Evolutionary conservation across 2,113 vertebrate species (phyloP), one percentile per base, ranked within the genome.

Genomic region (Mastomys natalensis): DNA sequence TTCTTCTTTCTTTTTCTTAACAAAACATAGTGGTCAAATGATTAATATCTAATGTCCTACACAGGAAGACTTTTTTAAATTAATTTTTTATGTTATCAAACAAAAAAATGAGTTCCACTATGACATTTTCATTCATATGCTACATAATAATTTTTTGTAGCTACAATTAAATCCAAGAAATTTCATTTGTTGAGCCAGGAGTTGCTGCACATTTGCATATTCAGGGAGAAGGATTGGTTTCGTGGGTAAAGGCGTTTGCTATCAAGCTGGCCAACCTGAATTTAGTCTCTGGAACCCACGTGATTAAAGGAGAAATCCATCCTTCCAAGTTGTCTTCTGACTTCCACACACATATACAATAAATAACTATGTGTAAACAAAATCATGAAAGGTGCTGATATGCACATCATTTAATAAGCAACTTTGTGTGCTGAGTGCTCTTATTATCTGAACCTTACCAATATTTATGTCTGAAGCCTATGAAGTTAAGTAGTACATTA

Each of bases 1-100:
- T 90, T 51, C 48, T 90, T 93, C 74, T n/a, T 60, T 84, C 74
- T 73, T 40, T 37, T 62, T 77, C 55, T 80, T 80, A 87, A 87
- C 53, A 90, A 89, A 66, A 62, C 3, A 10, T 64, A 93, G 58
- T 89, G 29, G 51, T 84, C 19, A 89, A 72, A 92, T 92, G n/a
- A 89, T 15, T 62, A 91, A 34, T 37, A 24, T 58, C 21, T 12
- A 80, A 1, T 74, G 43, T 81, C 85, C 37, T 58, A 21, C 24
- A 1, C 22, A 55, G 43, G 85, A 51, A 60, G 22, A 3, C 43
- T 4, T 24, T 7, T 70, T 31, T 48, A 66, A 10, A 22, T 68
- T 87, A 24, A 24, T 48, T 45, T 70, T 87, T 70, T 73, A 13
- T n/a, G n/a, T 26, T 58, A 73, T 40, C 3, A 19, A 19, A 17